phyloP scores from a whole-genome alignment of 2,888 invertebrate species.

The Thera britannica region DNA sequence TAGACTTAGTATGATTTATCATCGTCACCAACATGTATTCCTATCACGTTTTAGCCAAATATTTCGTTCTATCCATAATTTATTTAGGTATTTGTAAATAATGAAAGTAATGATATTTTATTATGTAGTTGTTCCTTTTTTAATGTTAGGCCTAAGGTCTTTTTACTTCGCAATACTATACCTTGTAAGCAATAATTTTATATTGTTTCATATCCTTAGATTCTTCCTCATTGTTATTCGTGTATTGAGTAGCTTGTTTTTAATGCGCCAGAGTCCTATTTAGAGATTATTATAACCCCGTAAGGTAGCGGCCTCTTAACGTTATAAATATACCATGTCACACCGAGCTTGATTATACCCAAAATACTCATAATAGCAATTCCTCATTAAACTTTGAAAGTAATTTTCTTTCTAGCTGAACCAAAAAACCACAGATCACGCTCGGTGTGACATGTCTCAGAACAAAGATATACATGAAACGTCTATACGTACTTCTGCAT shows the following conservation, averaged over 20 bases:
- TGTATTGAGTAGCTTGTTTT: slow-evolving; percentile 33
- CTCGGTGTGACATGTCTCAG: slow-evolving; percentile 17
- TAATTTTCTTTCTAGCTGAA: neutral
- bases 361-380: neutral
- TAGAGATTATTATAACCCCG: slow-evolving; percentile 43
- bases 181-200: slow-evolving; percentile 81
- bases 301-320: slow-evolving; percentile 41
- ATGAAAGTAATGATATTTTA: slow-evolving; percentile 65
- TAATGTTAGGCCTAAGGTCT: slow-evolving; percentile 78
- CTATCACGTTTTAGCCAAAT: slow-evolving; percentile 83
- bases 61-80: slow-evolving; percentile 75
- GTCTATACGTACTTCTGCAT: slow-evolving; percentile 79
- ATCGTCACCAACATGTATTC: slow-evolving; percentile 65
- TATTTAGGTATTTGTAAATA: slow-evolving; percentile 79
- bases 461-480: slow-evolving; percentile 55
- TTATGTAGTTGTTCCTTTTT: slow-evolving; percentile 78
- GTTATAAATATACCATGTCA: slow-evolving; percentile 42
- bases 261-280: slow-evolving; percentile 35
- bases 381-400: neutral
- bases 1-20: slow-evolving; percentile 62
- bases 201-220: slow-evolving; percentile 59
- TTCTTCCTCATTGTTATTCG: slow-evolving; percentile 36
- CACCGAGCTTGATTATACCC: slow-evolving; percentile 12
- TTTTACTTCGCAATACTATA: slow-evolving; percentile 81
- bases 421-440: neutral